Conservation (phyloP, 2,797 vertebrate species). For the Tokudaia muenninki region DNA sequence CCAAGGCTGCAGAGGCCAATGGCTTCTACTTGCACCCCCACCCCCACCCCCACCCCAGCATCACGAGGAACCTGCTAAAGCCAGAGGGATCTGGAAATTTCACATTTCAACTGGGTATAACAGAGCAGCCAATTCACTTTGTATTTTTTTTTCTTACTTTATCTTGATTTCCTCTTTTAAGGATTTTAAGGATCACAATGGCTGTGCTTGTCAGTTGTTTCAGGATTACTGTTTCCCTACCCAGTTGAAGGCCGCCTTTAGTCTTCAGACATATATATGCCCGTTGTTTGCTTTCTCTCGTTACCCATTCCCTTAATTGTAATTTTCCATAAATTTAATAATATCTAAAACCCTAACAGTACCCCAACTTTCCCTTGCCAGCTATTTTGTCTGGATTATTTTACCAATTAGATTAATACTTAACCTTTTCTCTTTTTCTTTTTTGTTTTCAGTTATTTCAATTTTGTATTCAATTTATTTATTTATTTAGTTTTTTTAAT, state of each 20-base stretch:
- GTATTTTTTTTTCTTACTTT: not conserved
- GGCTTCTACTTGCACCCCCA: not conserved
- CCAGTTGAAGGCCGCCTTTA: not conserved
- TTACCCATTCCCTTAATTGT: not conserved
- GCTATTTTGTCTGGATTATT: not conserved
- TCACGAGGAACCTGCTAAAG: not conserved
- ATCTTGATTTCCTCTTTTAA: not conserved
- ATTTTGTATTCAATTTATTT: too few relatives aligned
- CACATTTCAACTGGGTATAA: not conserved
- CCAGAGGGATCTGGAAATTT: not conserved
- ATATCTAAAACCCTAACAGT: not conserved
- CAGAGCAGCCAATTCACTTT: not conserved
- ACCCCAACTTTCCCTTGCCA: not conserved
- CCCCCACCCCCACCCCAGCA: not conserved
- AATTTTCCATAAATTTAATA: not conserved
- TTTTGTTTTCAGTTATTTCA: too few relatives aligned
- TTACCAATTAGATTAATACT: not conserved
- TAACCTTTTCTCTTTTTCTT: not conserved
- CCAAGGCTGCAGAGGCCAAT: not conserved
- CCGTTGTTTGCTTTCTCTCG: not conserved
- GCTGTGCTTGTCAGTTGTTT: not conserved
- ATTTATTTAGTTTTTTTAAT: too few relatives aligned
- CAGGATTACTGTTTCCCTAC: not conserved
- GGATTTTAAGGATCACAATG: not conserved
- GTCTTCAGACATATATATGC: not conserved